phyloP scores from a whole-genome alignment of 2,113 vertebrate species.

The Tichodroma muraria region DNA sequence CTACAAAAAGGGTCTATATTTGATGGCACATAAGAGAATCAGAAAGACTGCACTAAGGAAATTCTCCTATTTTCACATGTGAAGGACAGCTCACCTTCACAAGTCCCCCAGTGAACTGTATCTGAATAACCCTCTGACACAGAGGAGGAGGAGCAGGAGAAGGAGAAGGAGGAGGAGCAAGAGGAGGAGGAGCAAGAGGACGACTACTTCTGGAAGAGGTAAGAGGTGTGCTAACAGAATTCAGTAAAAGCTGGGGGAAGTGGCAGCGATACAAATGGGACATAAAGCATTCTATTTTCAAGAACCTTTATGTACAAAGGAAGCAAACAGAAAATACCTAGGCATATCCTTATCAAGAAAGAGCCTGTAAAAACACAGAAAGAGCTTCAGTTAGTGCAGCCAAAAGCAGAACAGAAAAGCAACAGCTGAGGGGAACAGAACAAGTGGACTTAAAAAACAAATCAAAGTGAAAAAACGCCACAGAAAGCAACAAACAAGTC shows the following conservation, averaged over 20 bases:
- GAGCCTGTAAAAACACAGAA: conserved; percentile 88
- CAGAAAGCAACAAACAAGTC: not conserved
- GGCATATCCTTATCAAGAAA: conserved; percentile 99
- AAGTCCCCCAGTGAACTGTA: not conserved
- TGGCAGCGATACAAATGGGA: conserved; percentile 1
- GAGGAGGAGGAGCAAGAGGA: not conserved
- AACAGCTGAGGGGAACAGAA: conserved; percentile 31
- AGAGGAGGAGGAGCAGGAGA: not conserved
- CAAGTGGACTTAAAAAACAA: conserved; percentile 43
- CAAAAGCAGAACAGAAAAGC: conserved; percentile 59
- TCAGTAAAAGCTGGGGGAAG: not conserved
- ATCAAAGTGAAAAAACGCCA: not conserved
- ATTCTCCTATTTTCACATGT: not conserved
- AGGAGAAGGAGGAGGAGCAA: not conserved
- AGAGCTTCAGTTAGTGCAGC: conserved; percentile 77
- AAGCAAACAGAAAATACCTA: conserved; percentile 88
- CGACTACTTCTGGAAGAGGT: not conserved
- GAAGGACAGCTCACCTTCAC: not conserved
- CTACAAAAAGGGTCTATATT: not conserved
- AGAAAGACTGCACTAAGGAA: not conserved
- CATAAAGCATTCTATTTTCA: conserved; percentile 65
- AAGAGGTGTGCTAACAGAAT: not conserved
- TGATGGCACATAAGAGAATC: not conserved
- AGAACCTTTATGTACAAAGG: conserved; percentile 71
- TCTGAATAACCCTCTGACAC: not conserved